phyloP scores from a whole-genome alignment of 2,797 vertebrate species.

The Dryobates pubescens region DNA sequence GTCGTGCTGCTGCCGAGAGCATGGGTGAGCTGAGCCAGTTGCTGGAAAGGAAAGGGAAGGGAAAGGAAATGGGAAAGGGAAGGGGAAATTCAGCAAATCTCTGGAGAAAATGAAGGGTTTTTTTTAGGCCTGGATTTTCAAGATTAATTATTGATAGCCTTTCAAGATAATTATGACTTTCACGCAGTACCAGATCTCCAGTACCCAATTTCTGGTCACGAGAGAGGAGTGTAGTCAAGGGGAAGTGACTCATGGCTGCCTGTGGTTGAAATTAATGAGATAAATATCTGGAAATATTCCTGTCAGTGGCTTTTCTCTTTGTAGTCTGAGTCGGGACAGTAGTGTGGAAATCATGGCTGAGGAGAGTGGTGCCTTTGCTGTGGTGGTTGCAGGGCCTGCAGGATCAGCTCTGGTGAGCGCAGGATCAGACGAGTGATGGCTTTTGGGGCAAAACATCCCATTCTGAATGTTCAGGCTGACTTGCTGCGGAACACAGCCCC shows the following conservation, averaged over 20 bases:
- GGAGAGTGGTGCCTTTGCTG: neutral
- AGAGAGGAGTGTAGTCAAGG: slow-evolving; percentile 20
- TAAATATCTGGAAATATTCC: slow-evolving; percentile 33
- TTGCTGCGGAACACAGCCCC: neutral
- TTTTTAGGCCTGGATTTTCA: neutral
- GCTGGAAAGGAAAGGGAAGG: neutral
- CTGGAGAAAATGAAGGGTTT: neutral
- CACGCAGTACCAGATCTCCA: neutral
- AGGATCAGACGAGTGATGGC: neutral
- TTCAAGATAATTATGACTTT: slow-evolving; percentile 4
- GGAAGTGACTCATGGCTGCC: slow-evolving; percentile 56
- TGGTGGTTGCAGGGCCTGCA: neutral
- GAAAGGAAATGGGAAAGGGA: neutral
- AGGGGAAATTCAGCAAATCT: neutral
- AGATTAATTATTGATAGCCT: neutral
- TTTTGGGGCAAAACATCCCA: neutral
- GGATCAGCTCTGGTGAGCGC: neutral
- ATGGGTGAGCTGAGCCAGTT: neutral
- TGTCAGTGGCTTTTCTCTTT: slow-evolving; percentile 15
- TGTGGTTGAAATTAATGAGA: slow-evolving; percentile 51
- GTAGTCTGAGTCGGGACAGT: neutral
- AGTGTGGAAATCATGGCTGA: neutral
- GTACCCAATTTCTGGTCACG: slow-evolving; percentile 7
- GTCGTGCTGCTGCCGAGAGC: neutral
- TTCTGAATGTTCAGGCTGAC: neutral